Percentiles rank a stretch among this genome's conserved stretches.
Conservation (phyloP, 2,888 invertebrate species). For the Pyrgus malvae region DNA sequence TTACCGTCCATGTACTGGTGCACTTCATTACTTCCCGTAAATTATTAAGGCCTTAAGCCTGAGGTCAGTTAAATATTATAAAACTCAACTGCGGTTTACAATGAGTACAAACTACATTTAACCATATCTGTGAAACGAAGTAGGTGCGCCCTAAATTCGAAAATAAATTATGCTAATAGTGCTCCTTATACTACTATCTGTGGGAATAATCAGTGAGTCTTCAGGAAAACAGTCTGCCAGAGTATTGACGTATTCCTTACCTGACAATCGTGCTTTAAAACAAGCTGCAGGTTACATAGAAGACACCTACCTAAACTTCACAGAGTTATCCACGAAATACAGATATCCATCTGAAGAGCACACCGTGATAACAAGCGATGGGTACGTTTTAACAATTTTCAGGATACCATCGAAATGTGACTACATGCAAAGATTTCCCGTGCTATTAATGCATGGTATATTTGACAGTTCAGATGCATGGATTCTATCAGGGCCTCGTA, state of each 20-base stretch:
- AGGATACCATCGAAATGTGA: constrained; percentile 47
- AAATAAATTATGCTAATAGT: constrained; percentile 37
- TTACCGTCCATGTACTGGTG: too few relatives aligned
- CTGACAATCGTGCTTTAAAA: constrained; percentile 54
- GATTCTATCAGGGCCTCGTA: constrained; percentile 56
- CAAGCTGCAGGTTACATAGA: constrained; percentile 56
- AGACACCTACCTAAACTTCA: constrained; percentile 55
- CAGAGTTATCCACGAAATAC: constrained; percentile 41
- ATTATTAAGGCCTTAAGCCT: constrained; percentile 52
- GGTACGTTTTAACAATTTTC: constrained; percentile 41
- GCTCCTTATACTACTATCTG: constrained; percentile 31
- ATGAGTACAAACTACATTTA: constrained; percentile 51
- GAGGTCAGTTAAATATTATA: constrained; percentile 70
- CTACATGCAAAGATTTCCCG: constrained; percentile 32
- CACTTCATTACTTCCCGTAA: constrained; percentile 32
- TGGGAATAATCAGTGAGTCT: constrained; percentile 6
- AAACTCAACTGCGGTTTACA: constrained; percentile 56
- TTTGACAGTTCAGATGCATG: constrained; percentile 47
- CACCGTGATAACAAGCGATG: constrained; percentile 45
- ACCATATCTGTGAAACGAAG: constrained; percentile 47
- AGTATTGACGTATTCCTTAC: constrained; percentile 50
- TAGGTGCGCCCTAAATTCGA: constrained; percentile 28
- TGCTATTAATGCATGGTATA: constrained; percentile 51
- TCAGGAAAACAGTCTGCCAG: constrained; percentile 31
- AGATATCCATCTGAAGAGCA: constrained; percentile 40